Conservation (phyloP, 2,113 vertebrate species). For the Colaptes auratus region DNA sequence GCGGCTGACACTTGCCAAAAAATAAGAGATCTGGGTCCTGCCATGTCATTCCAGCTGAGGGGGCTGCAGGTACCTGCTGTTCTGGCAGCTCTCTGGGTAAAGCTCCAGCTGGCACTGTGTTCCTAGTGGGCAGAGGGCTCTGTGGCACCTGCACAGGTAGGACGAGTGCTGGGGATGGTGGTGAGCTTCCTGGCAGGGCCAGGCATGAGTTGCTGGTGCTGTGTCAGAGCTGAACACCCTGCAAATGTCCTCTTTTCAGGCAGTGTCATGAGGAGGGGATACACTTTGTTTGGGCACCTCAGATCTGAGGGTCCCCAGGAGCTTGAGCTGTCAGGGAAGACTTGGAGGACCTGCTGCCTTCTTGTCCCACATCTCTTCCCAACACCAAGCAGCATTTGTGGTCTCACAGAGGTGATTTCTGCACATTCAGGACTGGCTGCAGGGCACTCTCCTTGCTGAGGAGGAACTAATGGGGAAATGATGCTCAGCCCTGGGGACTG, state of each 20-base stretch:
- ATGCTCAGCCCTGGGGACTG: neutral
- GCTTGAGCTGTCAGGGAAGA: rapidly evolving
- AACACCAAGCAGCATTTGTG: rapidly evolving
- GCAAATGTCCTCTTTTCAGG: neutral
- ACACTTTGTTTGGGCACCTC: neutral
- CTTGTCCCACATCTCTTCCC: rapidly evolving
- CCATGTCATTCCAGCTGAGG: neutral
- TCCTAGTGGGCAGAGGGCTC: neutral
- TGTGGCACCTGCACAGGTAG: neutral
- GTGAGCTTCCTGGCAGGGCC: neutral
- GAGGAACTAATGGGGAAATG: rapidly evolving
- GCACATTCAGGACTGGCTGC: neutral
- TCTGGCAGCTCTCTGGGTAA: neutral
- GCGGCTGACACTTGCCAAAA: neutral
- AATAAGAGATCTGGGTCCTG: neutral
- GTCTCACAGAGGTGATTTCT: neutral
- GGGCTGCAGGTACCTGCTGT: neutral
- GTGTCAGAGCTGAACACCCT: neutral
- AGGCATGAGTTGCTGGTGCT: neutral
- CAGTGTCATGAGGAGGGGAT: neutral
- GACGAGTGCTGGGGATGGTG: neutral
- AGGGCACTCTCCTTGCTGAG: neutral
- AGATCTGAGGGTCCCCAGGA: rapidly evolving
- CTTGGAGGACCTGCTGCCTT: neutral
- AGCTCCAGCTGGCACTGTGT: neutral